A percentile compares a stretch with the other conserved stretches of the same genome.
Evolutionary conservation across 2,113 vertebrate genomes (phyloP).

Genomic region (Diadophis punctatus): DNA sequence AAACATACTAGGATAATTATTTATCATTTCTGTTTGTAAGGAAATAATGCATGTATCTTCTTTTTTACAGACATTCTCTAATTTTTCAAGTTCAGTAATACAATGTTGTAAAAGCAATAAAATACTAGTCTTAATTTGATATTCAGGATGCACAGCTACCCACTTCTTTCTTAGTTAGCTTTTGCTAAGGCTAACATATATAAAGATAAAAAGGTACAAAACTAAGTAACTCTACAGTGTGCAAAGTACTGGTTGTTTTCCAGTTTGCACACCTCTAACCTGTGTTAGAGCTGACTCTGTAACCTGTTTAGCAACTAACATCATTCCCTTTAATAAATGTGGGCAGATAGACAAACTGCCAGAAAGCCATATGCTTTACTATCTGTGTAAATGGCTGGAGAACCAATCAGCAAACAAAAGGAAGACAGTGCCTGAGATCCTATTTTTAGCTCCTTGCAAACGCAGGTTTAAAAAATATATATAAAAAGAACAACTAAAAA

Average conservation of each 20-base stretch:
- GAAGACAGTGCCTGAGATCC: background rate
- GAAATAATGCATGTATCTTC: background rate
- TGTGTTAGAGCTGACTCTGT: background rate
- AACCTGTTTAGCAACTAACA: conserved; percentile 6
- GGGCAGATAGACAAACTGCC: conserved; percentile 30
- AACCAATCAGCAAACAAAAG: conserved; percentile 15
- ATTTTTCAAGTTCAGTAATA: background rate
- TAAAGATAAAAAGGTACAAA: background rate
- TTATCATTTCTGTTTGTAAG: background rate
- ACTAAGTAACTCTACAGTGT: background rate
- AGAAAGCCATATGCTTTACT: conserved; percentile 15
- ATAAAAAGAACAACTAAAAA: background rate
- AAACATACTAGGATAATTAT: background rate
- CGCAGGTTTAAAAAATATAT: background rate
- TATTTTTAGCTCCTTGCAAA: background rate
- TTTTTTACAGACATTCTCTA: background rate
- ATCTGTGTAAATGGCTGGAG: conserved; percentile 14
- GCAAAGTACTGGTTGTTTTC: conserved; percentile 8
- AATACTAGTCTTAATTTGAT: background rate
- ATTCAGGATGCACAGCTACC: background rate
- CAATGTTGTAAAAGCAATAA: background rate
- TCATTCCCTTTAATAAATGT: conserved; percentile 25
- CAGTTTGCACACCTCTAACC: background rate
- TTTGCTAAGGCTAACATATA: conserved; percentile 17
- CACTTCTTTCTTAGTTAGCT: background rate